Base-by-base conservation (phyloP, 2,888 invertebrate genomes). In the Thumatha senex region DNA sequence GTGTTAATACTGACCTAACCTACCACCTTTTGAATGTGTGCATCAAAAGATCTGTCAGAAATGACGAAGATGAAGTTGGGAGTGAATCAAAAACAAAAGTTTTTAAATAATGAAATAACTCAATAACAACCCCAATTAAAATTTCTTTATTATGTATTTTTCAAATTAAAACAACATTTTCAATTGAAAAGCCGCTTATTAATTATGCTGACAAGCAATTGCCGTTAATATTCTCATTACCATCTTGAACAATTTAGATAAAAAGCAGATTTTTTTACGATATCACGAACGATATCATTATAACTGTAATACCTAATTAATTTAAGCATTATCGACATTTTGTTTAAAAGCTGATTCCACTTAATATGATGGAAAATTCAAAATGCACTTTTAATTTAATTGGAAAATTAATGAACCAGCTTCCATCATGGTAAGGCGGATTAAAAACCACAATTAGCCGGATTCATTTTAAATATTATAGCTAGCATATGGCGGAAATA, bases 381-480 rank as follows among this genome's bases (percentile, higher is more conserved):
- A 68, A 72, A 67, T 78, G 79, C 78, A 71, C 75, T 81, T 81
- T 78, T 78, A 81, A 82, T 82, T 84, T 83, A 84, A 86, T 81
- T 77, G 80, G 70, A 80, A 84, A 80, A 83, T 77, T 80, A 84
- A 84, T 86, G 80, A 85, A 41, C 61, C 63, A 76, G 67, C 73
- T 78, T 76, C 77, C 76, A 80, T 81, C 12, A 24, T 12, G 12
- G 9, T 10, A 10, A 35, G 13, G 44, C 3, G 10, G 18, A 14
- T 42, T 18, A 15, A 42, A n/a, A 15, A 7, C 5, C 11, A 8
- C 15, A 15, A 33, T 12, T 42, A 15, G 31, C 7, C 13, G 11
- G 7, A n/a, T 11, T 31, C 4, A 15, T 42, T 33, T 36, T 36
- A 14, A 10, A 36, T 15, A 10, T 14, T 10, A 9, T 13, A 36